Conservation (phyloP, 2,888 invertebrate genomes). For the Synanthedon tipuliformis region DNA sequence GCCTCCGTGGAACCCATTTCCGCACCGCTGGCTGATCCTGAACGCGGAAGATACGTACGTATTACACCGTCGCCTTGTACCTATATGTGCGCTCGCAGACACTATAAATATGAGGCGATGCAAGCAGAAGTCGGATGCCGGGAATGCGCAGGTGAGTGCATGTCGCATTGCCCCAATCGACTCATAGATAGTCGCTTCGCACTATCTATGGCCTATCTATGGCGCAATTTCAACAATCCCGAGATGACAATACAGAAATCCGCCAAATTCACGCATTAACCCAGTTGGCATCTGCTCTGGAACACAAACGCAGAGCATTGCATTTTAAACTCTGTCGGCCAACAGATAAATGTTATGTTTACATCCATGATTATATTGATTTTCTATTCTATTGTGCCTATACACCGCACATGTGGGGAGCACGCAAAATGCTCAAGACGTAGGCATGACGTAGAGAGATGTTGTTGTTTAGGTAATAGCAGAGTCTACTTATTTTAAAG, state of each 20-base stretch:
- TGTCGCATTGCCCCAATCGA: constrained; percentile 8
- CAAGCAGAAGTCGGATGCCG: neutral
- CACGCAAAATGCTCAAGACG: neutral
- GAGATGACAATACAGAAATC: neutral
- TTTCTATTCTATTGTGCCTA: neutral
- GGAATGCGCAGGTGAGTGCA: constrained; percentile 6
- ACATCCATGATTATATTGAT: neutral
- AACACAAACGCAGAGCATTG: neutral
- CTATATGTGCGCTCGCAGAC: constrained; percentile 22
- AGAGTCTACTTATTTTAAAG: no score
- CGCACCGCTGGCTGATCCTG: constrained; percentile 32
- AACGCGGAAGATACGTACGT: constrained; percentile 48
- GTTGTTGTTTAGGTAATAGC: no score
- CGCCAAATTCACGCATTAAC: neutral
- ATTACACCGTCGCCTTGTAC: constrained; percentile 27
- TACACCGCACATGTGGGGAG: neutral
- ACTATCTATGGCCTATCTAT: constrained; percentile 6
- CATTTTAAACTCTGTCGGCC: neutral
- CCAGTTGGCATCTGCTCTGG: neutral
- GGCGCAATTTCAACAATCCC: constrained; percentile 13
- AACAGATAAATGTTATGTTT: neutral
- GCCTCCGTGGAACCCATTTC: no score
- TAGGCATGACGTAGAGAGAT: no score
- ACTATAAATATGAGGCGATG: constrained; percentile 18
- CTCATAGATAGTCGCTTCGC: neutral